Evolutionary conservation across 1,140 invertebrate species (phyloP).

Genomic region (Rhagoletis pomonella): DNA sequence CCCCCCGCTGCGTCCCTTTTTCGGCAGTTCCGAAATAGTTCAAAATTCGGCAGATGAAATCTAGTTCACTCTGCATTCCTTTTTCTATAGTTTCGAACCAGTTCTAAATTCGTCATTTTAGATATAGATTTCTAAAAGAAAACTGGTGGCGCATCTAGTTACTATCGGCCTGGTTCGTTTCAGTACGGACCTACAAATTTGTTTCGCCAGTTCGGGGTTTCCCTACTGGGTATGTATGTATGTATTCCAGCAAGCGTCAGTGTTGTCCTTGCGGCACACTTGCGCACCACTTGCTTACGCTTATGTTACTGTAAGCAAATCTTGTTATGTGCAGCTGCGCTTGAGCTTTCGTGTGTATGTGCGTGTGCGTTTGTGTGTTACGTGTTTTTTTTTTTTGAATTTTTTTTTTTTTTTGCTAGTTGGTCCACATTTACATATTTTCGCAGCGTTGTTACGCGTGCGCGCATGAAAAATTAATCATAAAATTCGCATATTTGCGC

Average conservation of each 20-base stretch:
- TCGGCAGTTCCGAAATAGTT: no score
- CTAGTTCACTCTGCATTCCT: no score
- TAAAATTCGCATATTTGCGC: conserved; percentile 47
- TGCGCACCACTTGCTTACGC: conserved; percentile 8
- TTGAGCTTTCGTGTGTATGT: neutral
- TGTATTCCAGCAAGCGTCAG: neutral
- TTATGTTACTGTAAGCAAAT: conserved; percentile 7
- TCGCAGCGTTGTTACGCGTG: conserved; percentile 40
- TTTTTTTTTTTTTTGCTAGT: neutral
- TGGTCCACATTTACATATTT: neutral
- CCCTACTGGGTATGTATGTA: neutral
- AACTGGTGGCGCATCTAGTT: no score
- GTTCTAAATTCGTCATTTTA: no score
- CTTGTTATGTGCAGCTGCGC: conserved; percentile 48
- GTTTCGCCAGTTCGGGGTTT: no score
- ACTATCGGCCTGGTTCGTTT: no score
- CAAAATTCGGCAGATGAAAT: no score
- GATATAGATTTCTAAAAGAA: no score
- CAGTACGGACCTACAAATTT: no score
- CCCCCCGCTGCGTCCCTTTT: no score
- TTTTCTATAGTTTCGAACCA: no score
- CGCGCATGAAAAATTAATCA: conserved; percentile 51
- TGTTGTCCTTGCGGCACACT: conserved; percentile 37
- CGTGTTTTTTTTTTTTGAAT: neutral
- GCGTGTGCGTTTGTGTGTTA: neutral